Evolutionary conservation across 2,797 vertebrate species (phyloP).

Genomic region (Anomalospiza imberbis): DNA sequence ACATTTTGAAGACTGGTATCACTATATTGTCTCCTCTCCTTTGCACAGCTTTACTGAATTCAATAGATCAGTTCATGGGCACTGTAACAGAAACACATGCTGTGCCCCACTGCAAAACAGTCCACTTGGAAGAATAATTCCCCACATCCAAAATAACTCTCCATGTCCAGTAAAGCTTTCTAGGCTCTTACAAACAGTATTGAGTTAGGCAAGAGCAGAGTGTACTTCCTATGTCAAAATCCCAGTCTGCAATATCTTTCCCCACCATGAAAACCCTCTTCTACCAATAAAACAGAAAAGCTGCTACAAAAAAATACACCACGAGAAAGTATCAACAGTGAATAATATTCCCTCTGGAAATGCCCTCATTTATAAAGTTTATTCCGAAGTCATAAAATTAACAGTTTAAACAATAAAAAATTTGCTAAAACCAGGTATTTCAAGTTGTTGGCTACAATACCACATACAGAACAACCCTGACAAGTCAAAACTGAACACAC

Average conservation of each 20-base stretch:
- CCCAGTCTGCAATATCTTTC: background rate
- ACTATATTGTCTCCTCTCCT: background rate
- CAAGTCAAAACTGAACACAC: background rate
- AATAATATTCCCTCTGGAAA: background rate
- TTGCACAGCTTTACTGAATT: background rate
- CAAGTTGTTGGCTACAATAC: background rate
- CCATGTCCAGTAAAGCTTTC: background rate
- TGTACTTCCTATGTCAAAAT: background rate
- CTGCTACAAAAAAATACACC: background rate
- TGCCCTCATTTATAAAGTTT: background rate
- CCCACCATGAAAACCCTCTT: background rate
- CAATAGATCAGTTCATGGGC: background rate
- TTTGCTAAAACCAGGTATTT: background rate
- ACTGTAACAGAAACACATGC: background rate
- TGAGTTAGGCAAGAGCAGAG: background rate
- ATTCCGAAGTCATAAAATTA: background rate
- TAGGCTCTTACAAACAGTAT: background rate
- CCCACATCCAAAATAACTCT: background rate
- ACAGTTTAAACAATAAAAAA: background rate
- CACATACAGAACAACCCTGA: background rate
- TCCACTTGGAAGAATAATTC: background rate
- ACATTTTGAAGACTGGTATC: background rate
- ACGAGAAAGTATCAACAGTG: background rate
- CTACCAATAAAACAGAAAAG: background rate
- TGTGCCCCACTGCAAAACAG: background rate